Conservation (phyloP, 2,113 vertebrate species). For the Rhodinocichla rosea region DNA sequence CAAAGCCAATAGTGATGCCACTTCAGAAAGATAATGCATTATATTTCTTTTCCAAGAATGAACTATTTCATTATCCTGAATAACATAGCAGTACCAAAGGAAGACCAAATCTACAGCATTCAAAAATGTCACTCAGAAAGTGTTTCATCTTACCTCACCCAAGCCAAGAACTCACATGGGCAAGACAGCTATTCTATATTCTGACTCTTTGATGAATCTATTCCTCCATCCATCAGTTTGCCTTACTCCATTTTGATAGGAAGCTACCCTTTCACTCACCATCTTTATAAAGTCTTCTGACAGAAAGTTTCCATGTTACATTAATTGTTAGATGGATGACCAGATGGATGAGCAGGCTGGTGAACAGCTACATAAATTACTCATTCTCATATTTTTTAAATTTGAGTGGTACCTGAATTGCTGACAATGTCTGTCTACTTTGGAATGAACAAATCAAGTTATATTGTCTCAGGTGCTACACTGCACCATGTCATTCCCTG, state of each 20-base stretch:
- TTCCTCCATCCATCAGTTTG: not conserved
- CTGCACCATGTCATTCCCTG: not conserved
- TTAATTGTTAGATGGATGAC: constrained; percentile 42
- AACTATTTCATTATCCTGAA: constrained; percentile 5
- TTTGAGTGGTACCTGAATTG: not conserved
- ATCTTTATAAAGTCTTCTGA: constrained; percentile 4
- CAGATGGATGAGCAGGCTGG: not conserved
- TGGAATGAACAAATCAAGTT: not conserved
- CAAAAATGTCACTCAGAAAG: not conserved
- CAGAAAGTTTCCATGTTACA: not conserved
- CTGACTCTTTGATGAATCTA: not conserved
- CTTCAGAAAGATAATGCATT: not conserved
- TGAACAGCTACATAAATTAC: not conserved
- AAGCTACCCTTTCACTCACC: constrained; percentile 10
- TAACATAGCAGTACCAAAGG: not conserved
- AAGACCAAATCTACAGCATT: not conserved
- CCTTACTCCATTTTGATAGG: constrained; percentile 1
- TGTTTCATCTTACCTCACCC: not conserved
- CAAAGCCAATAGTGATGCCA: not conserved
- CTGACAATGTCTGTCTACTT: not conserved
- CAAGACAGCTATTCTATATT: not conserved
- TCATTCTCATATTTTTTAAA: not conserved
- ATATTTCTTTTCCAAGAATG: constrained; percentile 8
- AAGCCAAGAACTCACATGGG: not conserved
- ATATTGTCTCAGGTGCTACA: not conserved